Evolutionary conservation across 1,140 invertebrate genomes (phyloP).

Genomic region (Bursaphelenchus mucronatus): DNA sequence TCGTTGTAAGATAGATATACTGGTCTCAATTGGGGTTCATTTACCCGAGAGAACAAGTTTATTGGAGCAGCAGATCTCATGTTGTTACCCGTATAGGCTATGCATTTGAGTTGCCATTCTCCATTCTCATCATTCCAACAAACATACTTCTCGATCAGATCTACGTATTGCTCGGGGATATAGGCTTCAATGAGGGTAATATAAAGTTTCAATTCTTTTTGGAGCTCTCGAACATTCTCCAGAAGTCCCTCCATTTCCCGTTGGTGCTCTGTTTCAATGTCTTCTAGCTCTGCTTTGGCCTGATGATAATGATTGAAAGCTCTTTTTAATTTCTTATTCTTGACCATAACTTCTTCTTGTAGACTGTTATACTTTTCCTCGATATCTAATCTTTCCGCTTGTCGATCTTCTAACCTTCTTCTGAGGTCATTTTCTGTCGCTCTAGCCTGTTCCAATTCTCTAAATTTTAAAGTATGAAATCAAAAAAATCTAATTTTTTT

Average conservation of each 20-base stretch:
- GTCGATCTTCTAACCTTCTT: constrained; percentile 63
- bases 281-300: constrained; percentile 78
- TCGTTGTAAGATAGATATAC: constrained; percentile 44
- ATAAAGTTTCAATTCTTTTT: constrained; percentile 82
- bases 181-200: constrained; percentile 77
- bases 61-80: constrained; percentile 68
- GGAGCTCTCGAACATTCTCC: constrained; percentile 82
- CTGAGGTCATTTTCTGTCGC: constrained; percentile 77
- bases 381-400: constrained; percentile 84
- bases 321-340: constrained; percentile 86
- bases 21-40: constrained; percentile 34
- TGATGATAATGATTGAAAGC: constrained; percentile 66
- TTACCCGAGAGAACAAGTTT: constrained; percentile 7
- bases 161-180: constrained; percentile 86
- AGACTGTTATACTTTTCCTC: constrained; percentile 90
- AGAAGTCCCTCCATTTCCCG: constrained; percentile 89
- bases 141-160: constrained; percentile 83
- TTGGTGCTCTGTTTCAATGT: constrained; percentile 87
- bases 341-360: constrained; percentile 84
- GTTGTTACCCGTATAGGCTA: constrained; percentile 97
- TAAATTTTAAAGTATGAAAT: constrained; percentile 19
- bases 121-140: constrained; percentile 97
- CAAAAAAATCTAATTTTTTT: not conserved
- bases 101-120: constrained; percentile 91
- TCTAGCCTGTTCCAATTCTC: constrained; percentile 78